Conservation (phyloP, 2,888 invertebrate genomes). For the Troglohyphantes excavatus region DNA sequence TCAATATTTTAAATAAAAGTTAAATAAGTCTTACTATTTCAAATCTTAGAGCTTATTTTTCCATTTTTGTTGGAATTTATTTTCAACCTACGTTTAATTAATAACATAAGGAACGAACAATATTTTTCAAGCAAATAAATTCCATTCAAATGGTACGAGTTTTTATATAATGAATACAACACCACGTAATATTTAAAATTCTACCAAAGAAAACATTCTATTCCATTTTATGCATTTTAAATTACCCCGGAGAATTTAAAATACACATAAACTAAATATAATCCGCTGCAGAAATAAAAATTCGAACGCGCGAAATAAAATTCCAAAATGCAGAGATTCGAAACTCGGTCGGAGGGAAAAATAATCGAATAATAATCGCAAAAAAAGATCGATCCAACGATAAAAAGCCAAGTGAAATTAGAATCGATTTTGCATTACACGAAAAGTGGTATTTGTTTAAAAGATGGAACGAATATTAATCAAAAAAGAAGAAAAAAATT, state of each 20-base stretch:
- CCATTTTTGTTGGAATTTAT: too few relatives aligned
- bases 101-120: too few relatives aligned
- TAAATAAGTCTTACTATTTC: too few relatives aligned
- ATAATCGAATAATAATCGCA: not conserved
- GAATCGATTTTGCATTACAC: constrained; percentile 77
- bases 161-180: too few relatives aligned
- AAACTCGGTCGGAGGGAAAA: not conserved
- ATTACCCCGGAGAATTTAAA: constrained; percentile 19
- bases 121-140: too few relatives aligned
- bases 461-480: constrained; percentile 63
- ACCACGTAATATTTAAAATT: too few relatives aligned
- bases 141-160: too few relatives aligned
- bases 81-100: too few relatives aligned
- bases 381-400: constrained; percentile 41
- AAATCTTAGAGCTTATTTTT: too few relatives aligned
- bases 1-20: too few relatives aligned
- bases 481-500: constrained; percentile 47
- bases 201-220: too few relatives aligned
- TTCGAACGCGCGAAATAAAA: not conserved
- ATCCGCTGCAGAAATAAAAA: too few relatives aligned
- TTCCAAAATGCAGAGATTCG: constrained; percentile 10
- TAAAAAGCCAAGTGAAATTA: constrained; percentile 65
- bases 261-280: not conserved
- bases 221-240: constrained; percentile 6
- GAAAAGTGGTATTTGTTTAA: constrained; percentile 63